phyloP scores from a whole-genome alignment of 2,888 invertebrate genomes.

The Bimastos eiseni region DNA sequence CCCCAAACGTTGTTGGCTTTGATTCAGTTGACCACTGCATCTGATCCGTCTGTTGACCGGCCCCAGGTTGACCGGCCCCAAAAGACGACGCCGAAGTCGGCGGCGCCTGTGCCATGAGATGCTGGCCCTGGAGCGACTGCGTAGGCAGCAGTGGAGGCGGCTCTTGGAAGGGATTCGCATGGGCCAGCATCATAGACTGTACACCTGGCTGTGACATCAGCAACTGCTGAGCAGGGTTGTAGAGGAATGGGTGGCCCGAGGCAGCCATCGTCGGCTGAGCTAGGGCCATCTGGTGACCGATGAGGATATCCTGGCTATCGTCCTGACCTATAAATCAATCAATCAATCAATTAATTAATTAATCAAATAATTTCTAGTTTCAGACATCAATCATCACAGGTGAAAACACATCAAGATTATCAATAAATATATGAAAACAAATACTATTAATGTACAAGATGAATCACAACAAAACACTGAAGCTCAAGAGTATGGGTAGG shows the following conservation, averaged over 20 bases:
- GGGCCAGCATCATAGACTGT: slow-evolving; percentile 16
- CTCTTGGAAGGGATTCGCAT: background rate
- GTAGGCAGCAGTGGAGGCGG: background rate
- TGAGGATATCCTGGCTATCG: background rate
- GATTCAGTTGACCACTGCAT: background rate
- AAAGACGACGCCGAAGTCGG: background rate
- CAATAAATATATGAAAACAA: no score
- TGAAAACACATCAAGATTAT: no score
- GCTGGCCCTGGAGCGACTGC: slow-evolving; percentile 31
- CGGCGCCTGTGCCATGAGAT: slow-evolving; percentile 18
- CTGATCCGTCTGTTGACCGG: background rate
- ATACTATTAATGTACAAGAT: no score
- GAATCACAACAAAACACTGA: no score
- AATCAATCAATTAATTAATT: no score
- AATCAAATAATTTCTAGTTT: no score
- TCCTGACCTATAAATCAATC: slow-evolving; percentile 21
- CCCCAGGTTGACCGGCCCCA: background rate
- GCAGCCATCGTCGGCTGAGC: background rate
- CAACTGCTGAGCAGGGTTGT: slow-evolving; percentile 28
- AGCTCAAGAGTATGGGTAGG: no score
- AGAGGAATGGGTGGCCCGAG: slow-evolving; percentile 7
- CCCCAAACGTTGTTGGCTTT: background rate
- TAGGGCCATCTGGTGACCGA: background rate
- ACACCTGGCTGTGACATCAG: slow-evolving; percentile 24
- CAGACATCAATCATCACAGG: no score